Evolutionary conservation across 2,797 vertebrate genomes (phyloP).

Genomic region (Melanogrammus aeglefinus): DNA sequence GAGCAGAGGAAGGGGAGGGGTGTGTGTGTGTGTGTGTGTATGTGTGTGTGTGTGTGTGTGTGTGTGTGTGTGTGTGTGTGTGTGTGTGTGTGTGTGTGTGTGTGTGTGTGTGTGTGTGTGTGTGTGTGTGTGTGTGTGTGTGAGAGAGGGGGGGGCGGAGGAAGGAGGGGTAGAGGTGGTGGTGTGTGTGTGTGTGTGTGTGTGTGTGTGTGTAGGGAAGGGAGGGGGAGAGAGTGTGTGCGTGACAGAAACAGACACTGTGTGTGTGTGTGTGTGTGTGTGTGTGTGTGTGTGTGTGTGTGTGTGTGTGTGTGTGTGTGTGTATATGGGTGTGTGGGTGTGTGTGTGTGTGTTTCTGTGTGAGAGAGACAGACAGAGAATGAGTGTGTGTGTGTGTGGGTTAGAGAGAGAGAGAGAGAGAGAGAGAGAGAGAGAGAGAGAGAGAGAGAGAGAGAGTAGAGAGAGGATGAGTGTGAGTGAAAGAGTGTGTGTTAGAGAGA

Average conservation of each 20-base stretch:
- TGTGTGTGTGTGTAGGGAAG: slow-evolving; percentile 13
- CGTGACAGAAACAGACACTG: slow-evolving; percentile 21
- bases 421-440: not conserved
- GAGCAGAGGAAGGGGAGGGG: too few relatives aligned
- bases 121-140: slow-evolving; percentile 27
- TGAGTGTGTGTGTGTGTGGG: slow-evolving; percentile 38
- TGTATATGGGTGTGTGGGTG: slow-evolving; percentile 26
- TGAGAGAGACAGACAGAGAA: slow-evolving; percentile 40
- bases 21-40: slow-evolving; percentile 29
- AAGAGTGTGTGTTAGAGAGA: slow-evolving; percentile 28
- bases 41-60: slow-evolving; percentile 30
- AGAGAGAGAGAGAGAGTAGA: too few relatives aligned
- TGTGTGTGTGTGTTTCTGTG: slow-evolving; percentile 26
- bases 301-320: slow-evolving; percentile 21
- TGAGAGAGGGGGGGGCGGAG: slow-evolving; percentile 12
- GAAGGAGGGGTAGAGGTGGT: slow-evolving; percentile 11
- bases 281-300: slow-evolving; percentile 66
- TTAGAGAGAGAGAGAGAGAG: slow-evolving; percentile 40
- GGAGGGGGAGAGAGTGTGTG: slow-evolving; percentile 25
- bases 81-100: slow-evolving; percentile 29
- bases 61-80: slow-evolving; percentile 69
- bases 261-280: slow-evolving; percentile 37
- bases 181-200: slow-evolving; percentile 13
- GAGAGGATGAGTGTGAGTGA: slow-evolving; percentile 35
- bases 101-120: slow-evolving; percentile 42